Base-by-base conservation (phyloP, 1,140 invertebrate species). In the Pseudachorutes palmiensis region DNA sequence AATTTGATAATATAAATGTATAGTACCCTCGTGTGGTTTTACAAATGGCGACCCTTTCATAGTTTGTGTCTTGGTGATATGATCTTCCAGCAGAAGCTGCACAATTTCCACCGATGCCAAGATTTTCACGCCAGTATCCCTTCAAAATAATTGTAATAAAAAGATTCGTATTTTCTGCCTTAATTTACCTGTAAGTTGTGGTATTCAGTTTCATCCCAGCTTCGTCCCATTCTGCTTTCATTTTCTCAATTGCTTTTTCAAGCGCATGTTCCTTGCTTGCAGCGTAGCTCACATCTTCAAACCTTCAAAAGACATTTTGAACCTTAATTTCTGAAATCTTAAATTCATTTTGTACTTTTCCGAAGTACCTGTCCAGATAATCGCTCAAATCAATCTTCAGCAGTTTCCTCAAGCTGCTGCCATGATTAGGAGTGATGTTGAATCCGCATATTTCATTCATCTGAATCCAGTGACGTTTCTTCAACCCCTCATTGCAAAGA, bases 11-110 rank as follows among this genome's bases (percentile, higher is more conserved):
- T 1, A 33, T 33, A 12, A 14, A 22, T 65, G 30, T 67, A 9
- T 22, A 26, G 36, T 75, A 79, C 77, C 74, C 80, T 91, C 87
- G 78, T 92, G 91, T 3, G 91, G 92, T 78, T 92, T 92, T 31
- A 94, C 90, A 78, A 93, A 95, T 1, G 91, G 89, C 0, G 91
- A 94, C 3, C 91, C 90, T 72, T 90, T 83, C 89, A 95, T 94
- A 0, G 87, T 86, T 74, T 94, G 84, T 12, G 90, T 90, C 78
- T 92, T 92, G 1, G 94, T 83, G 59, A 94, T 88, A 74, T 95
- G 92, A 76, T 94, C 91, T 77, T 95, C 92, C 14, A 95, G 79
- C 32, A 94, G 74, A 26, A 87, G 83, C 79, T 93, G 89, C 73
- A 94, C 87, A 73, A 94, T 91, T 78, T 94, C 91, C 32, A 94